Base-by-base conservation (phyloP, 2,888 invertebrate species). In the Heteropelma amictum region DNA sequence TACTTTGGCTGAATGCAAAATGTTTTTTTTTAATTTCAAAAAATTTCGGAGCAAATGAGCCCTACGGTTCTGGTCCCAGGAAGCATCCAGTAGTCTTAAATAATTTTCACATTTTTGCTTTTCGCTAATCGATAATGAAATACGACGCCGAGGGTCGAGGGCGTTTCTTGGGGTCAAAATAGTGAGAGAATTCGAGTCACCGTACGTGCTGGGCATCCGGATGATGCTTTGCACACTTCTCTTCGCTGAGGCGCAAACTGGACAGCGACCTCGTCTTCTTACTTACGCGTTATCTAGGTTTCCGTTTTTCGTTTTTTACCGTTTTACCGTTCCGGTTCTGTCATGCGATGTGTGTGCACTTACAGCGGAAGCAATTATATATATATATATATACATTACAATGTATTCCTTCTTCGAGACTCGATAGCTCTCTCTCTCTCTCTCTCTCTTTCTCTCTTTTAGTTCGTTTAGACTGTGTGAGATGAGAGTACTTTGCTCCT, bases 121-220 rank as follows among this genome's bases (percentile, higher is more conserved):
- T n/a, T n/a, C n/a, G n/a, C n/a, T n/a, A n/a, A n/a, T n/a, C n/a
- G n/a, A n/a, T n/a, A n/a, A n/a, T n/a, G n/a, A n/a, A n/a, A n/a
- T n/a, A n/a, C n/a, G n/a, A n/a, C n/a, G n/a, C n/a, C n/a, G n/a
- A n/a, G n/a, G n/a, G n/a, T n/a, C n/a, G n/a, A n/a, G n/a, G n/a
- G n/a, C n/a, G n/a, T n/a, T n/a, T n/a, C n/a, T 49, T 35, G 38
- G 30, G 26, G 63, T 19, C 49, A 63, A 63, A 49, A 49, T 35
- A 49, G 42, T 28, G 49, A 64, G 56, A 60, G 64, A 72, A 72
- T 72, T 63, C 72, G 42, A 68, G 68, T 69, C 21, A 51, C 70
- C 71, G n/a, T n/a, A 78, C 67, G 77, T 77, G 70, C 70, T 69
- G 33, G 61, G 72, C 58, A 78, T 78, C 75, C 77, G 79, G 77